Conservation (phyloP, 1,140 invertebrate genomes). For the Anoplolepis gracilipes region DNA sequence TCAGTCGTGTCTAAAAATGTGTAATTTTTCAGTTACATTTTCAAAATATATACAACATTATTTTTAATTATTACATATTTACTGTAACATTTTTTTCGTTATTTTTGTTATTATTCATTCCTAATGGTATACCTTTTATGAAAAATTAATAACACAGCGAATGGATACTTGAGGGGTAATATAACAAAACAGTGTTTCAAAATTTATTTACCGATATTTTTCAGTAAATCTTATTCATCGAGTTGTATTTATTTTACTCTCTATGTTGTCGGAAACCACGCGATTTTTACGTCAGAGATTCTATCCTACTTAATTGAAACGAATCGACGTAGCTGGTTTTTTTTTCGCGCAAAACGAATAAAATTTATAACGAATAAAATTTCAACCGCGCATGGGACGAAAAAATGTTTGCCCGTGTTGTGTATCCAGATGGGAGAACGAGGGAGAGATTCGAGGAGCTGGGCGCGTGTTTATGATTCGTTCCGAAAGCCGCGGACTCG, state of each 20-base stretch:
- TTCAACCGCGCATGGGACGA: neutral
- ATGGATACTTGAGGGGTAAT: no score
- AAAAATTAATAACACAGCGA: neutral
- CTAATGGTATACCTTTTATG: neutral
- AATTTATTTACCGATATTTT: neutral
- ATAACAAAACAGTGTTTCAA: no score
- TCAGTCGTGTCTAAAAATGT: neutral
- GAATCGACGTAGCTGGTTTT: neutral
- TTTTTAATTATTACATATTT: neutral
- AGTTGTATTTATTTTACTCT: neutral
- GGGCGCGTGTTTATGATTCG: constrained; percentile 54
- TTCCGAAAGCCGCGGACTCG: constrained; percentile 51
- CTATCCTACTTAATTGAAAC: constrained; percentile 17
- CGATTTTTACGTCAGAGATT: neutral
- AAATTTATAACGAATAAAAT: constrained; percentile 58
- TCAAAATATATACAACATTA: neutral
- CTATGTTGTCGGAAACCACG: neutral
- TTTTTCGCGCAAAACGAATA: constrained; percentile 18
- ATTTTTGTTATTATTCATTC: no score
- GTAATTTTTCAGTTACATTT: neutral
- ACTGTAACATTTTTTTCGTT: neutral
- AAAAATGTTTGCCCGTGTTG: neutral
- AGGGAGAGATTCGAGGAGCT: neutral
- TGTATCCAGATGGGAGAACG: neutral
- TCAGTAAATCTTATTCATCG: neutral